These are phyloP conservation scores for Hippocampus kuda DNA, from an alignment of 2,797 vertebrate genomes.

Conservation along the genomic window DNA sequence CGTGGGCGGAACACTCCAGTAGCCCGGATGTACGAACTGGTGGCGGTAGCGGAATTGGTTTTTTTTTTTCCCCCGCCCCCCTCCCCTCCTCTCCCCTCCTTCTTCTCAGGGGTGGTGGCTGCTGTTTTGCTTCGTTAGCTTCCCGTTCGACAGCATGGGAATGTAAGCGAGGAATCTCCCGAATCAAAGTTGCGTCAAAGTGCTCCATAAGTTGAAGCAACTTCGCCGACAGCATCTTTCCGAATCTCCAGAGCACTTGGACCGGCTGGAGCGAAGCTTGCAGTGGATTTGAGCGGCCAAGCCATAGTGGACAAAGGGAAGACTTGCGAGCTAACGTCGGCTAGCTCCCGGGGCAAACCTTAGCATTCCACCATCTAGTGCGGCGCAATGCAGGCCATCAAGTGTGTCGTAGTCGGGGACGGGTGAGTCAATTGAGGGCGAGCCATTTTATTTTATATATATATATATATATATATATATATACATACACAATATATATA, in stretches of 20 bases:
- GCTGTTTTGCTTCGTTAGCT: constrained; percentile 54
- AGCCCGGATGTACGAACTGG: constrained; percentile 44
- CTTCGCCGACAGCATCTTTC: background rate
- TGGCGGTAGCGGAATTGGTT: constrained; percentile 14
- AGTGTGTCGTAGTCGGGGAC: constrained; percentile 98
- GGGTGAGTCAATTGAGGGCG: constrained; percentile 69
- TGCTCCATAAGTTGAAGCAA: constrained; percentile 31
- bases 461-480: too few relatives aligned
- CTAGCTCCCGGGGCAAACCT: constrained; percentile 45
- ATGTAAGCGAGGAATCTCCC: constrained; percentile 46
- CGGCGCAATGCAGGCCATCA: constrained; percentile 93
- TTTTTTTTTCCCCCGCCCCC: background rate
- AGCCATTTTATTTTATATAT: background rate
- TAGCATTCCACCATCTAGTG: constrained; percentile 49
- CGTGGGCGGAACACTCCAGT: constrained; percentile 13
- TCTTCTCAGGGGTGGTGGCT: constrained; percentile 61
- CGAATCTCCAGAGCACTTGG: background rate
- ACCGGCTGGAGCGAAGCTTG: constrained; percentile 11
- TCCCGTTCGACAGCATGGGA: constrained; percentile 54
- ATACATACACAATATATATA: too few relatives aligned
- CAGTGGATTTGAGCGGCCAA: constrained; percentile 33
- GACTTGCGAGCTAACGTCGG: constrained; percentile 54
- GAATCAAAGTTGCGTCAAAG: constrained; percentile 38
- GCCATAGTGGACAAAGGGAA: constrained; percentile 52
- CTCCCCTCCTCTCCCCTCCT: constrained; percentile 11